Evolutionary conservation across 2,113 vertebrate genomes (phyloP), one percentile per base, ranked within the genome.

Genomic region (Edolisoma coerulescens): DNA sequence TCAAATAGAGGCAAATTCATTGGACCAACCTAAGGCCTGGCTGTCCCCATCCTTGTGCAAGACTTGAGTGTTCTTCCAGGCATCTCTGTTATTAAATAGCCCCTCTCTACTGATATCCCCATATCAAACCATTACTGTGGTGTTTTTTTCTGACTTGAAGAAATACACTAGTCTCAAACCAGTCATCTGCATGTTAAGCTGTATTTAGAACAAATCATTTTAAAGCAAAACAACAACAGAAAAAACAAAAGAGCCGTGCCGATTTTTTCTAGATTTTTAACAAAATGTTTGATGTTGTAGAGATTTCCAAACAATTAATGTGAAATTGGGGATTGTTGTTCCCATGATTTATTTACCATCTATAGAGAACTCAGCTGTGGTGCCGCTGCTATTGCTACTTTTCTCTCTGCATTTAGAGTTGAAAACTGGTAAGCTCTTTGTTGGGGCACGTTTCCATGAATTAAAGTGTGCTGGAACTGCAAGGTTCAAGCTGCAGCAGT

Each of bases 161-260:
- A 97, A 96, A 98, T 88, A 77, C 96, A 86, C 90, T 82, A 78
- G 92, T 97, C 95, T 98, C 97, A 98, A 98, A 98, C 96, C 97
- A 98, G 89, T 98, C 97, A 98, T 98, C 98, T 98, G 97, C 97
- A 97, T 96, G 98, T 98, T 98, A 97, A 97, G 96, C 97, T 97
- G 97, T 96, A 97, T 98, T 98, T 98, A 97, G 98, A 98, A 96
- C 96, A 98, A 98, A 98, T 98, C 41, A 98, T 96, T 97, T 97
- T 91, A 84, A 97, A 97, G 96, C 93, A 98, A 98, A 98, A 98
- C 98, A 98, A 97, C 97, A 93, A 93, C 60, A 88, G 88, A 37
- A 91, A 71, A 81, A 97, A 98, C 98, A 98, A 98, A 98, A 98
- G 97, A 98, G 93, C 89, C 21, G 47, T 64, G 78, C 88, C 96